Base-by-base conservation (phyloP, 2,797 vertebrate species). In the Bryconaethiops microstoma region DNA sequence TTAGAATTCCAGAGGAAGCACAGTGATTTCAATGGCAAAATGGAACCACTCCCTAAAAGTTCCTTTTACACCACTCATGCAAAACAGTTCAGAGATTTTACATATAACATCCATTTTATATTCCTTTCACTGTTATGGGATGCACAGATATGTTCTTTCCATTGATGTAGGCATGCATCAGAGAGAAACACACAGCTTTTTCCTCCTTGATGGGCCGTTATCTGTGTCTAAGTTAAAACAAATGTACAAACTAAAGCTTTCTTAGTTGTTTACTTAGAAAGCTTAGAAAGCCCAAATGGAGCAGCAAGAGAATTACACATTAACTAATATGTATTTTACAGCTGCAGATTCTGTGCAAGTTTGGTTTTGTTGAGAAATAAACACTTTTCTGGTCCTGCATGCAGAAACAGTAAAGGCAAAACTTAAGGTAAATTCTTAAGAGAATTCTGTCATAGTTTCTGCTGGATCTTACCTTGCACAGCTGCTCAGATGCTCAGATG, bases 391-490 rank as follows among this genome's bases (percentile, higher is more conserved):
- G 52, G 35, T 29, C 16, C 63, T 54, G 14, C 74, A 64, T 68
- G 70, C 70, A 67, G 23, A 45, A 54, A 14, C 21, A 25, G 50
- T 42, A 29, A 35, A 67, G 64, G 7, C 21, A 67, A 74, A 67
- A n/a, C n/a, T n/a, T n/a, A n/a, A n/a, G n/a, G n/a, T n/a, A n/a
- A n/a, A n/a, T n/a, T n/a, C n/a, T 10, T 2, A 48, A 17, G 40
- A 35, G 12, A 84, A 39, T 1, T 7, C 42, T 39, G 21, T 19
- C 16, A 42, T 5, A 35, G n/a, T 7, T 40, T 87, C 59, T 65
- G 48, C 7, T 6, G 2, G 65, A 76, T 73, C 88, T 92, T 90
- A 95, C 94, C 93, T 93, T 80, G 83, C 60, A 83, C 77, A 63
- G 86, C 85, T 85, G 81, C 1, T 67, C 77, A 67, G 76, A 74